Percentiles rank a stretch among this genome's conserved stretches.
These are phyloP conservation scores for Andrena marginata DNA, from an alignment of 2,888 invertebrate species.

Conservation along the genomic window DNA sequence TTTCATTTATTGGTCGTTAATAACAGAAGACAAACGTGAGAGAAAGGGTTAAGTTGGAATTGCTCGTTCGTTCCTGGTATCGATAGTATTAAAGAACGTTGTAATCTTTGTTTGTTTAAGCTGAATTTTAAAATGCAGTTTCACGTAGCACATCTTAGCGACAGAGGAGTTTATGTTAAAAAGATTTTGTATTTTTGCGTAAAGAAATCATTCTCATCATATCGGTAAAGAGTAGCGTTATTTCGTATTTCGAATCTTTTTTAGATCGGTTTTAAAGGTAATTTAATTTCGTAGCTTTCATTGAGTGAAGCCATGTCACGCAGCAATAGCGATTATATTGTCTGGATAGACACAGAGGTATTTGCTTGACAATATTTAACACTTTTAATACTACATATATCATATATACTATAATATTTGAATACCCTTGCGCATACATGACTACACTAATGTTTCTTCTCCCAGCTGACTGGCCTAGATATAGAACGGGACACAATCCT, in stretches of 20 bases:
- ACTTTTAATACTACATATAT: conserved; percentile 4
- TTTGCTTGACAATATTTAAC: conserved; percentile 35
- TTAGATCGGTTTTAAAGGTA: neutral
- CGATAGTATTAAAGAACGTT: neutral
- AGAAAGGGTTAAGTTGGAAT: conserved; percentile 13
- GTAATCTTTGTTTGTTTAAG: neutral
- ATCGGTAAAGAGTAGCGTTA: neutral
- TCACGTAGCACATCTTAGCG: neutral
- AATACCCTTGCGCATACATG: neutral
- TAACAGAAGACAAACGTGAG: neutral
- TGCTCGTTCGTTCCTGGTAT: neutral
- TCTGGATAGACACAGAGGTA: conserved; percentile 92
- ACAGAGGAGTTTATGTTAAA: neutral
- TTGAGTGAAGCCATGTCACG: conserved; percentile 39
- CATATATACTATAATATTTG: too few relatives aligned
- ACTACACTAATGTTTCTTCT: conserved; percentile 26
- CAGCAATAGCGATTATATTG: conserved; percentile 83
- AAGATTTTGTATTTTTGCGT: neutral
- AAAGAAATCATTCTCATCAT: neutral
- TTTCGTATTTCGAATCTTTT: neutral
- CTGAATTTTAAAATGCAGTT: neutral
- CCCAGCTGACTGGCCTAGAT: conserved; percentile 95
- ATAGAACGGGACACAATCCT: conserved; percentile 91
- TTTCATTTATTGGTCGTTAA: too few relatives aligned
- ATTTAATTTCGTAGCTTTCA: conserved; percentile 10